A percentile compares a stretch with the other conserved stretches of the same genome.
These are phyloP conservation scores for Hippocampus comes DNA, from an alignment of 2,113 vertebrate genomes.

Conservation along the genomic window DNA sequence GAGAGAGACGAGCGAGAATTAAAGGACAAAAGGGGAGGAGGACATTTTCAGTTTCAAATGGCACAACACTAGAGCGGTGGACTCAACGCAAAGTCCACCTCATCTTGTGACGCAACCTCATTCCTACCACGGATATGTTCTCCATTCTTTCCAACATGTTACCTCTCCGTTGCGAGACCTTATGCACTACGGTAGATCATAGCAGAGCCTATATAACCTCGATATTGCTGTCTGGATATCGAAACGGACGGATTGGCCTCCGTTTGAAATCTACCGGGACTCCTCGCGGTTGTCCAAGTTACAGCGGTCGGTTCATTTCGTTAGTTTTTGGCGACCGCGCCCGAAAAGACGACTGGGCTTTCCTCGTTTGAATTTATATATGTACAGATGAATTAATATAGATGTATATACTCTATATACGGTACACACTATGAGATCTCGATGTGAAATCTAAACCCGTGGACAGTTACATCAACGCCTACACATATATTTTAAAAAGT, in stretches of 20 bases:
- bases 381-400: slow-evolving; percentile 68
- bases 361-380: slow-evolving; percentile 48
- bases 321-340: slow-evolving; percentile 24
- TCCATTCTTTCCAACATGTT: slow-evolving; percentile 46
- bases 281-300: slow-evolving; percentile 9
- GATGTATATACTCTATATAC: slow-evolving; percentile 52
- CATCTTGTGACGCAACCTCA: slow-evolving; percentile 7
- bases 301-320: not conserved
- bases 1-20: slow-evolving; percentile 1
- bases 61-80: slow-evolving; percentile 48
- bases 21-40: not conserved
- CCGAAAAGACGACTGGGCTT: slow-evolving; percentile 25
- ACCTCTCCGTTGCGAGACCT: slow-evolving; percentile 61
- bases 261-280: slow-evolving; percentile 23
- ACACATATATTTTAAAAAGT: slow-evolving; percentile 42
- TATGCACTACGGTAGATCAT: slow-evolving; percentile 42
- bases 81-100: slow-evolving; percentile 16
- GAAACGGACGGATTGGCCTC: slow-evolving; percentile 18
- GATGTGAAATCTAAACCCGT: slow-evolving; percentile 48
- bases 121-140: slow-evolving; percentile 33
- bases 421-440: slow-evolving; percentile 52
- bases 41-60: slow-evolving; percentile 31
- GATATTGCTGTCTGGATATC: slow-evolving; percentile 17
- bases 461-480: slow-evolving; percentile 26
- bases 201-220: slow-evolving; percentile 19